phyloP scores from a whole-genome alignment of 2,113 vertebrate species.

The Aramus guarauna region DNA sequence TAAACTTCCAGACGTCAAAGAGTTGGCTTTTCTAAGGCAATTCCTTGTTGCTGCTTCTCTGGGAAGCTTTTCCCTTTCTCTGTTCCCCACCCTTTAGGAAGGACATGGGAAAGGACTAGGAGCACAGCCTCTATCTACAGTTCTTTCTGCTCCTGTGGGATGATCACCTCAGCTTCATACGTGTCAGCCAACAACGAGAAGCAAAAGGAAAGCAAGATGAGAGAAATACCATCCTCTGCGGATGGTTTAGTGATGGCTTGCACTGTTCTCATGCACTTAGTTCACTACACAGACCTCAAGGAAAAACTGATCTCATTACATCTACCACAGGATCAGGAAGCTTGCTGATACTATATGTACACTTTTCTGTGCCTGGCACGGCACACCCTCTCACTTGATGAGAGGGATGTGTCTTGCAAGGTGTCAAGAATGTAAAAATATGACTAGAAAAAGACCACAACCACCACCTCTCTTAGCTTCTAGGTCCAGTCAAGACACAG shows the following conservation, averaged over 20 bases:
- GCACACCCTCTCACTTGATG: not conserved
- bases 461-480: not conserved
- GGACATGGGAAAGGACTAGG: not conserved
- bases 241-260: not conserved
- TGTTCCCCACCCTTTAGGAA: not conserved
- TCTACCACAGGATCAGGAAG: not conserved
- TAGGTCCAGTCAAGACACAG: not conserved
- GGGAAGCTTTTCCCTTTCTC: not conserved
- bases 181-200: not conserved
- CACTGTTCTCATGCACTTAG: not conserved
- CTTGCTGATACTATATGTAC: not conserved
- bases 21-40: not conserved
- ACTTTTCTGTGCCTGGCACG: not conserved
- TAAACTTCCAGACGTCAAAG: slow-evolving; percentile 13
- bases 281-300: not conserved
- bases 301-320: not conserved
- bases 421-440: not conserved
- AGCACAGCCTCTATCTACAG: not conserved
- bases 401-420: not conserved
- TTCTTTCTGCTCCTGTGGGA: not conserved
- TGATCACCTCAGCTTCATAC: rapidly evolving
- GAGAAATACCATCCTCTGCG: not conserved
- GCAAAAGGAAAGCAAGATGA: not conserved
- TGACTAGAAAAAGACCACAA: not conserved
- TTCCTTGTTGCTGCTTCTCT: not conserved